Percentiles rank a stretch among this genome's conserved stretches.
Evolutionary conservation across 2,113 vertebrate species (phyloP).

Genomic region (Cebus imitator): DNA sequence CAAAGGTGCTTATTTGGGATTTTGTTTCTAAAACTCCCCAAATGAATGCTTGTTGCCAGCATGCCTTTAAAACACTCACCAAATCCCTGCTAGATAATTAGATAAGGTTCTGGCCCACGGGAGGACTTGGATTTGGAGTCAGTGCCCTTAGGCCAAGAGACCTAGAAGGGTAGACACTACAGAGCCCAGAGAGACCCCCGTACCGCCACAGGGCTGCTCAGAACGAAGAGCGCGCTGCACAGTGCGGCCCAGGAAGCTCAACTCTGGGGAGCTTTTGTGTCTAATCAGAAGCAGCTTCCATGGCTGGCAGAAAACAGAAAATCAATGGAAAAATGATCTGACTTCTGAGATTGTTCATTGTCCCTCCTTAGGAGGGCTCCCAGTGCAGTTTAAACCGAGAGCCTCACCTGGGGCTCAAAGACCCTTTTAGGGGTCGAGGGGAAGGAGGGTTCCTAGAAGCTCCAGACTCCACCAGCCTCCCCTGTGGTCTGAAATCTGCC

Average conservation of each 20-base stretch:
- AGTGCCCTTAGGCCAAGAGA: not conserved
- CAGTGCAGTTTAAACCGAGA: not conserved
- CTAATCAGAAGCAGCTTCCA: not conserved
- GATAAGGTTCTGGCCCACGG: not conserved
- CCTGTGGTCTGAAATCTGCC: not conserved
- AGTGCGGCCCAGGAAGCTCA: not conserved
- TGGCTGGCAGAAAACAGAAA: not conserved
- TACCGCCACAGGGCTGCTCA: not conserved
- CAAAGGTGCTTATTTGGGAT: not conserved
- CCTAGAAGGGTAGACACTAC: rapidly evolving
- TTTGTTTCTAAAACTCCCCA: not conserved
- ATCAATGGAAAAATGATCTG: not conserved
- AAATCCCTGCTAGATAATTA: not conserved
- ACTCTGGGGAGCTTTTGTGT: not conserved
- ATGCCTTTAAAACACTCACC: not conserved
- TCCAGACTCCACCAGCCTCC: not conserved
- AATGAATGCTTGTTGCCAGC: not conserved
- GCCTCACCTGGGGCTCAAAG: not conserved
- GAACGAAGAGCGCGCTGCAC: not conserved
- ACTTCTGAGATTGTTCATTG: not conserved
- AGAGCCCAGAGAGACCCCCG: not conserved
- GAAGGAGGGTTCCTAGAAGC: not conserved
- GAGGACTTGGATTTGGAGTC: not conserved
- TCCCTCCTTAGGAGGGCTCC: not conserved
- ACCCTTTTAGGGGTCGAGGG: not conserved